These are phyloP conservation scores for Dufourea novaeangliae DNA, from an alignment of 1,140 invertebrate species.

Conservation along the genomic window DNA sequence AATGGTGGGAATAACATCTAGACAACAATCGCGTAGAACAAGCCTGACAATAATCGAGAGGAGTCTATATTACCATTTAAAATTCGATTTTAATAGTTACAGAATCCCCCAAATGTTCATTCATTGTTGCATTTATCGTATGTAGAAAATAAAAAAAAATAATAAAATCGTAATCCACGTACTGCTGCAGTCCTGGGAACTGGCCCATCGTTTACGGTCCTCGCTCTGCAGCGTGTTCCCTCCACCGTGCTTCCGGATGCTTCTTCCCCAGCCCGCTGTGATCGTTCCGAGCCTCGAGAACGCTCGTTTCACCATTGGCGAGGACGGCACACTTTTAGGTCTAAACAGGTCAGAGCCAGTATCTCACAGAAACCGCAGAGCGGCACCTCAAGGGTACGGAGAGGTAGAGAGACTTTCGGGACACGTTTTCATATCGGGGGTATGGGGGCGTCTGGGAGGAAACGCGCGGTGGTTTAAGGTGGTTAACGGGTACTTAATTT, in stretches of 20 bases:
- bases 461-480: not conserved
- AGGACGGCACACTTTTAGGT: constrained; percentile 95
- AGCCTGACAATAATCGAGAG: no score
- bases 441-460: not conserved
- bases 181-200: constrained; percentile 95
- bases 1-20: no score
- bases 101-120: no score
- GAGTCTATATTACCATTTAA: no score
- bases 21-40: no score
- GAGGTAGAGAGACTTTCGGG: constrained; percentile 15
- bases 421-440: no score
- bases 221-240: constrained; percentile 87
- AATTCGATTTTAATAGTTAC: no score
- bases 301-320: constrained; percentile 96
- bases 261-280: constrained; percentile 94
- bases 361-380: constrained; percentile 80
- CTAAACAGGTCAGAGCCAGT: constrained; percentile 83
- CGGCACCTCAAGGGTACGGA: constrained; percentile 77
- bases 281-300: constrained; percentile 94
- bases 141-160: no score
- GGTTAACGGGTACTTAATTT: not conserved
- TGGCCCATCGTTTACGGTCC: constrained; percentile 95
- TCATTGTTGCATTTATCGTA: no score
- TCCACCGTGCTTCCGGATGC: constrained; percentile 89
- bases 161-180: constrained; percentile 70